phyloP scores from a whole-genome alignment of 2,888 invertebrate genomes.

The Ophraella communa region DNA sequence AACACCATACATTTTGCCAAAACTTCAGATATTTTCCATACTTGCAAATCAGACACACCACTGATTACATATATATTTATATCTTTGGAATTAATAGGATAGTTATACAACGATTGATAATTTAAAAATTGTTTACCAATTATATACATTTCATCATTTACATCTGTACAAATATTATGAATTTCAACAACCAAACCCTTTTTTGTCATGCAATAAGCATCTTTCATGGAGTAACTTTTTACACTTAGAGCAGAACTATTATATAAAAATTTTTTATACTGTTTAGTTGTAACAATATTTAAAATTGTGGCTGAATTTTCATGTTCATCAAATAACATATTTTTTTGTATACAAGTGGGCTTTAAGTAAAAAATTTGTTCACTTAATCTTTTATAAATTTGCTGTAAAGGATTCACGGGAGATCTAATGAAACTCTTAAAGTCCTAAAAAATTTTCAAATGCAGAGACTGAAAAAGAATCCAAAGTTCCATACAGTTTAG shows the following conservation, averaged over 20 bases:
- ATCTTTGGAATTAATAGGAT: too few species aligned
- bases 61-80: too few species aligned
- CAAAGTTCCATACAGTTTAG: background rate
- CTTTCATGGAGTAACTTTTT: background rate
- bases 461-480: background rate
- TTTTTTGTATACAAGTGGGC: background rate
- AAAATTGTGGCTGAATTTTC: too few species aligned
- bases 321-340: background rate
- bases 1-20: background rate
- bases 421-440: background rate
- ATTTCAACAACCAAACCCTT: too few species aligned
- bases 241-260: background rate
- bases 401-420: too few species aligned
- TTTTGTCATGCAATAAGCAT: background rate
- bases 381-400: background rate
- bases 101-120: too few species aligned
- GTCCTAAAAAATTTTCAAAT: background rate
- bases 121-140: too few species aligned
- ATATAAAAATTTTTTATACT: background rate
- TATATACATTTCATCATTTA: too few species aligned
- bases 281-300: background rate
- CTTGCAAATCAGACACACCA: background rate
- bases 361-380: background rate
- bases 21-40: background rate
- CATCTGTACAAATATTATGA: too few species aligned